Evolutionary conservation across 2,113 vertebrate species (phyloP), one percentile per base, ranked within the genome.

Genomic region (Nesogale talazaci): DNA sequence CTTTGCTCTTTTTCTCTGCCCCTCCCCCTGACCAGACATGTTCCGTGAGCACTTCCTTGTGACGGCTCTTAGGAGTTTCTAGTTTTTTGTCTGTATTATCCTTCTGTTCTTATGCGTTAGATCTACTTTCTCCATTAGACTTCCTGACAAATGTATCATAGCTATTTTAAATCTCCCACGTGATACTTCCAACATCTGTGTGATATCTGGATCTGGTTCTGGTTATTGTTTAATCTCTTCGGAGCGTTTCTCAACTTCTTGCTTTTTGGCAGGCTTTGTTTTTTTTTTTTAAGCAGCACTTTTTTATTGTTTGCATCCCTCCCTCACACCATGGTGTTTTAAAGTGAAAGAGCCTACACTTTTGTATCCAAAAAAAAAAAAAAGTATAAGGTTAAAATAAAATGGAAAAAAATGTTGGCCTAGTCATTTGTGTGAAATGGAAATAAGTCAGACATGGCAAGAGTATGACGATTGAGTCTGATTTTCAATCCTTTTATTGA

Each of bases 361-460:
- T 98, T 98, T 98, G 97, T 98, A 98, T 76, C 96, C n/a, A n/a
- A n/a, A 61, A 61, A 61, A 61, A 61, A 19, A 98, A 98, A 97
- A 90, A 69, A n/a, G n/a, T n/a, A 97, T 83, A 93, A n/a, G 67
- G 97, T 95, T 61, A 84, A 97, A 95, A 97, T n/a, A n/a, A 97
- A 91, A 70, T 17, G 17, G 57, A 56, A 76, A 34, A 6, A 70
- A 34, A 77, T 52, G n/a, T 89, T 78, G 78, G 83, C 63, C 19
- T 97, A 57, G 52, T 93, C 29, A 86, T 95, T 94, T 96, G 67
- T 78, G 36, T 84, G 34, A 77, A n/a, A n/a, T n/a, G n/a, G n/a
- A n/a, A 81, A 89, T 3, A 52, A 17, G 25, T 19, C 6, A 92
- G 5, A 84, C 36, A 29, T 2, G 93, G 20, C n/a, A 78, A 87